These are phyloP conservation scores for Anodontia alba DNA, from an alignment of 2,888 invertebrate genomes.

Conservation along the genomic window DNA sequence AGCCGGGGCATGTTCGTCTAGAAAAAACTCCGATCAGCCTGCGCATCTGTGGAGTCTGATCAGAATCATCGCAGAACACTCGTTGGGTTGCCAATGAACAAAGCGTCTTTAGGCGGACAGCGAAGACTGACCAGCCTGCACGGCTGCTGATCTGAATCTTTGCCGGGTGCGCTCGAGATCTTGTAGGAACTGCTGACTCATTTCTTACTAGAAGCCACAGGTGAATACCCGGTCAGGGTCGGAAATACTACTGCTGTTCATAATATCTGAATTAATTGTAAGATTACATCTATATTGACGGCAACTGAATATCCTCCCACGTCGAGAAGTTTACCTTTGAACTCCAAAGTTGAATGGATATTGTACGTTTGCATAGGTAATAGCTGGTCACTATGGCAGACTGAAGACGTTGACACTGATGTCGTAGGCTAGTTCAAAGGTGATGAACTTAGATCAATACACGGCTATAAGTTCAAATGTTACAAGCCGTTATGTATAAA, in stretches of 20 bases:
- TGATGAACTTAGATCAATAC: not conserved
- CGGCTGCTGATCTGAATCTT: too few species aligned
- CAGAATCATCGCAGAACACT: too few species aligned
- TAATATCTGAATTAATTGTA: not conserved
- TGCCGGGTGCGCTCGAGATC: too few species aligned
- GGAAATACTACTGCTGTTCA: not conserved
- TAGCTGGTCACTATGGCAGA: not conserved
- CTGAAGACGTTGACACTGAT: not conserved
- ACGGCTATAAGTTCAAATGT: not conserved
- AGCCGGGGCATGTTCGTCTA: too few species aligned
- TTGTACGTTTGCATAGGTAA: constrained; percentile 3
- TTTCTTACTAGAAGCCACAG: not conserved
- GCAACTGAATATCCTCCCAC: not conserved
- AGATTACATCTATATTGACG: not conserved
- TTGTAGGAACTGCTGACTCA: too few species aligned
- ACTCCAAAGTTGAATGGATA: constrained; percentile 9
- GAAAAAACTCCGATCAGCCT: too few species aligned
- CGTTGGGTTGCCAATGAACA: too few species aligned
- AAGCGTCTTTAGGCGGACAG: too few species aligned
- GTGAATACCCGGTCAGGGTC: constrained; percentile 1
- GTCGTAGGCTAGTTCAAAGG: not conserved
- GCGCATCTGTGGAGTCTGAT: too few species aligned
- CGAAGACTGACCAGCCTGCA: too few species aligned
- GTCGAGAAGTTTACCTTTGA: not conserved
- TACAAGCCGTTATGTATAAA: not conserved